A percentile compares a stretch with the other conserved stretches of the same genome.
phyloP scores from a whole-genome alignment of 2,797 vertebrate genomes.

The Acanthurus lineatus region DNA sequence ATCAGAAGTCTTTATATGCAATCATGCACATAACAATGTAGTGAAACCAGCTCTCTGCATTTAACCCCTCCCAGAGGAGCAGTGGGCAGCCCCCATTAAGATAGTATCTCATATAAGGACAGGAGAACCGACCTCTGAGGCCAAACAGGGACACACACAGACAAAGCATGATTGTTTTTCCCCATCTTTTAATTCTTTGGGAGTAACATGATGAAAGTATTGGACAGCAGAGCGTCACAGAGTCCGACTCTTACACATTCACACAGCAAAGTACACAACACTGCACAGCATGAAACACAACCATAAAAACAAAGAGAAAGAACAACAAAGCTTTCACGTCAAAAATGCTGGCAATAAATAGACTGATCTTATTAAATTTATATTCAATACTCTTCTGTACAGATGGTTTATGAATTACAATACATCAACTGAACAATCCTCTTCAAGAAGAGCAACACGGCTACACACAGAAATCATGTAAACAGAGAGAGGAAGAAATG shows the following conservation, averaged over 20 bases:
- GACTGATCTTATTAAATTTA: conserved; percentile 81
- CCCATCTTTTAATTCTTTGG: conserved; percentile 80
- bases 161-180: conserved; percentile 10
- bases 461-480: conserved; percentile 73
- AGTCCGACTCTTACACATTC: conserved; percentile 68
- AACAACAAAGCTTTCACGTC: conserved; percentile 65
- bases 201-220: conserved; percentile 75
- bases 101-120: no score
- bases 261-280: conserved; percentile 80
- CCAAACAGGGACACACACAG: conserved; percentile 28
- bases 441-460: conserved; percentile 67
- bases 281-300: conserved; percentile 78
- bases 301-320: conserved; percentile 74
- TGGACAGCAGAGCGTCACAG: conserved; percentile 65
- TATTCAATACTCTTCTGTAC: conserved; percentile 86
- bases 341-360: conserved; percentile 87
- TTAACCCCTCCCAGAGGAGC: no score
- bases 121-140: conserved; percentile 20
- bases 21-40: no score
- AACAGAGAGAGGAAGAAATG: conserved; percentile 72
- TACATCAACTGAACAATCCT: conserved; percentile 78
- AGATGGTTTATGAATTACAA: conserved; percentile 83
- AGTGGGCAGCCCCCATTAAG: no score
- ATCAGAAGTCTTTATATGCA: conserved; percentile 1
- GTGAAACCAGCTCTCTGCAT: no score